phyloP scores from a whole-genome alignment of 2,113 vertebrate genomes.

The Lamprotornis superbus region DNA sequence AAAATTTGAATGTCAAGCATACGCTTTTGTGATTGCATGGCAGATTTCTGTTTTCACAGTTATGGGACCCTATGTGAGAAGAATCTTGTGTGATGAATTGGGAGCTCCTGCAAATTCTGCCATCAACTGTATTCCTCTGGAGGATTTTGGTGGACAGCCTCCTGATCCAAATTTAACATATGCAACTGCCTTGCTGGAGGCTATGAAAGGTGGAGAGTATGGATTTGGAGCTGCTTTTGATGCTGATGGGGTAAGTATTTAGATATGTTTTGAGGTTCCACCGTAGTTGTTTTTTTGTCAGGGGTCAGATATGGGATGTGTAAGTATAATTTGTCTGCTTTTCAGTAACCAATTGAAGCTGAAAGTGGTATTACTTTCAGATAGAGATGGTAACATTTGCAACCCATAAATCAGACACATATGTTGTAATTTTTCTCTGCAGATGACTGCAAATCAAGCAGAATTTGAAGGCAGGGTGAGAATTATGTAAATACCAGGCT shows the following conservation, averaged over 20 bases:
- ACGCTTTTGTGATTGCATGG: background rate
- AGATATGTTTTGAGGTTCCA: background rate
- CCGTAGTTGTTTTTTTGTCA: background rate
- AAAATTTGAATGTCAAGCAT: background rate
- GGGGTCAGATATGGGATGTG: background rate
- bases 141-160: slow-evolving; percentile 94
- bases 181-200: slow-evolving; percentile 88
- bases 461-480: background rate
- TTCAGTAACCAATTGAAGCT: background rate
- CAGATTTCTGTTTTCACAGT: slow-evolving; percentile 74
- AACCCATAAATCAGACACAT: background rate
- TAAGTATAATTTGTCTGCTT: background rate
- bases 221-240: slow-evolving; percentile 98
- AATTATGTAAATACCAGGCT: background rate
- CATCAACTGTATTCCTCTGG: slow-evolving; percentile 92
- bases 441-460: background rate
- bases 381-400: background rate
- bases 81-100: slow-evolving; percentile 94
- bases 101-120: slow-evolving; percentile 97
- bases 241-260: slow-evolving; percentile 90
- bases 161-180: slow-evolving; percentile 94
- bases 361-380: background rate
- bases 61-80: slow-evolving; percentile 96
- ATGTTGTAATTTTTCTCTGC: background rate
- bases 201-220: slow-evolving; percentile 96